Percentiles rank a stretch among this genome's conserved stretches.
Conservation (phyloP, 2,797 vertebrate species). For the Lophotriccus pileatus region DNA sequence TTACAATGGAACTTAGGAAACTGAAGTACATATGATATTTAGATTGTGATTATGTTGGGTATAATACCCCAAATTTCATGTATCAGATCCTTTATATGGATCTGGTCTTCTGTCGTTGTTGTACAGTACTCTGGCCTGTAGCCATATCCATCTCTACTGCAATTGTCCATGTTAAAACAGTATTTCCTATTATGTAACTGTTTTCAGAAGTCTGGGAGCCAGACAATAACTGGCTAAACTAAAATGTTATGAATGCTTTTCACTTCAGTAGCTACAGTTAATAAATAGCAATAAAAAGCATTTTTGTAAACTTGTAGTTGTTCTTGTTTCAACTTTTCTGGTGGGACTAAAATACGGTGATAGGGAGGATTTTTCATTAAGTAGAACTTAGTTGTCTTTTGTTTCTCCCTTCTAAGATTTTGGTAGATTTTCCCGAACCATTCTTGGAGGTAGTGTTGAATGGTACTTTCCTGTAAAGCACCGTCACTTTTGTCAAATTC, state of each 20-base stretch:
- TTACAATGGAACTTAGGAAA: not conserved
- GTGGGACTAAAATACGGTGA: not conserved
- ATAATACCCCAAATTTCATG: not conserved
- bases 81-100: not conserved
- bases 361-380: not conserved
- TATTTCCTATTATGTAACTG: constrained; percentile 1
- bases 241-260: not conserved
- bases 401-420: not conserved
- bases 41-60: not conserved
- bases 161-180: not conserved
- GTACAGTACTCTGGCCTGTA: not conserved
- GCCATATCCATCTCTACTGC: not conserved
- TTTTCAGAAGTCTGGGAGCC: not conserved
- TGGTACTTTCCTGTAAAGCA: rapidly evolving
- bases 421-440: not conserved
- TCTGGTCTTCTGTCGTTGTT: not conserved
- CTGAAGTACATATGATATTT: rapidly evolving
- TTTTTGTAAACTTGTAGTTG: not conserved
- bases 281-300: not conserved
- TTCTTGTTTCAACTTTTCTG: not conserved
- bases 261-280: not conserved
- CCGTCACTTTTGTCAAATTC: not conserved
- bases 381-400: not conserved
- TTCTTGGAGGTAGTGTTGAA: not conserved
- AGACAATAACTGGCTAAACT: not conserved